Conservation (phyloP, 2,797 vertebrate species). For the Microhierax caerulescens region DNA sequence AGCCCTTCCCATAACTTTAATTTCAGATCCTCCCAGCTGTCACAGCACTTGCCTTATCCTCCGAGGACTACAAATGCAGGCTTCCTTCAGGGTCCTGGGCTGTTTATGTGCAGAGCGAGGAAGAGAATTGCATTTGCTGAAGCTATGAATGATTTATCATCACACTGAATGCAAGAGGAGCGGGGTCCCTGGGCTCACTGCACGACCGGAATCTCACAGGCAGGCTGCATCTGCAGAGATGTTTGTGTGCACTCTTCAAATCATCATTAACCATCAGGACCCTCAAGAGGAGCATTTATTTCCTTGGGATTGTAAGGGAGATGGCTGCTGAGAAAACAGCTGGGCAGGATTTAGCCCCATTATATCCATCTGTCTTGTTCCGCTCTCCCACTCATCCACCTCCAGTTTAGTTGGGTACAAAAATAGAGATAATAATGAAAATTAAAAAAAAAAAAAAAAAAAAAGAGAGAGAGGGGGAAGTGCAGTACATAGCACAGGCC, state of each 20-base stretch:
- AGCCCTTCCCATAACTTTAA: constrained; percentile 18
- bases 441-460: background rate
- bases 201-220: constrained; percentile 41
- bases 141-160: constrained; percentile 70
- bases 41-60: constrained; percentile 26
- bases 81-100: constrained; percentile 31
- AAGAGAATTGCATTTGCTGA: constrained; percentile 43
- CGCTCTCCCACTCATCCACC: background rate
- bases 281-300: constrained; percentile 57
- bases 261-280: constrained; percentile 61
- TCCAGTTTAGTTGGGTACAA: background rate
- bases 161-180: constrained; percentile 28
- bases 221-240: constrained; percentile 51
- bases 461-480: background rate
- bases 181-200: constrained; percentile 46
- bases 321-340: constrained; percentile 56
- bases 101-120: constrained; percentile 23
- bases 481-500: background rate
- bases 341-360: constrained; percentile 49
- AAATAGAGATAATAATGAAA: background rate
- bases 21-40: constrained; percentile 40
- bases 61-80: constrained; percentile 36
- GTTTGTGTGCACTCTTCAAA: constrained; percentile 62
- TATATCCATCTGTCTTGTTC: background rate
- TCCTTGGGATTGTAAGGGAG: constrained; percentile 39